Evolutionary conservation across 2,888 invertebrate genomes (phyloP).

Genomic region (Apantesis nais): DNA sequence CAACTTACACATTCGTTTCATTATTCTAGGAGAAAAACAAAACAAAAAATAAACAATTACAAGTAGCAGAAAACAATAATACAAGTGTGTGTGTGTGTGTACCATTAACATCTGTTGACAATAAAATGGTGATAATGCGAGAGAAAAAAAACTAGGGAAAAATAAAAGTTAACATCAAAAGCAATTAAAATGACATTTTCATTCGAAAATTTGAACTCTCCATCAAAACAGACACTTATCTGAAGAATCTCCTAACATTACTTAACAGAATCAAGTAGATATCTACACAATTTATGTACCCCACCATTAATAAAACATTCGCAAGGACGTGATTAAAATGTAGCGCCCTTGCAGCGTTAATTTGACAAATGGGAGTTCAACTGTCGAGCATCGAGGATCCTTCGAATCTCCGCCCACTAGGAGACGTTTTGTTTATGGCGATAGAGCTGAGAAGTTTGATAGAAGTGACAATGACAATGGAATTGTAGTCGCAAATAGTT

Average conservation of each 20-base stretch:
- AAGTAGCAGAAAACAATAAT: too few relatives aligned
- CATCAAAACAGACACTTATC: conserved; percentile 11
- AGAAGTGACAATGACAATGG: conserved; percentile 22
- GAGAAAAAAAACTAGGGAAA: background rate
- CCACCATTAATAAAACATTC: conserved; percentile 45
- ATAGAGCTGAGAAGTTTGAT: conserved; percentile 22
- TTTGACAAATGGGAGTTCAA: conserved; percentile 65
- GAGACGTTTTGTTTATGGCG: conserved; percentile 32
- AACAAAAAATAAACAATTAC: too few relatives aligned
- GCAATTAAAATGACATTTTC: conserved; percentile 8
- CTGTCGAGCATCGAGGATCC: conserved; percentile 53
- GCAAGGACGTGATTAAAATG: conserved; percentile 55
- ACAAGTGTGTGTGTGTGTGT: too few relatives aligned
- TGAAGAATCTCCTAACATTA: conserved; percentile 12
- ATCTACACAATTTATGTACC: conserved; percentile 40
- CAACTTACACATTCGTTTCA: too few relatives aligned
- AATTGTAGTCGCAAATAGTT: background rate
- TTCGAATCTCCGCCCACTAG: conserved; percentile 62
- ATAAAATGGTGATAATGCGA: background rate
- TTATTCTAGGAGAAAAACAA: too few relatives aligned
- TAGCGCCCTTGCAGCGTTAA: conserved; percentile 47
- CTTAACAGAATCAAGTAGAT: conserved; percentile 27
- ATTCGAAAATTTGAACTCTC: background rate
- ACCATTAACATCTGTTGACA: background rate
- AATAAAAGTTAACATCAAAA: background rate